A percentile compares a stretch with the other conserved stretches of the same genome.
Evolutionary conservation across 2,113 vertebrate species (phyloP).

Genomic region (Galemys pyrenaicus): DNA sequence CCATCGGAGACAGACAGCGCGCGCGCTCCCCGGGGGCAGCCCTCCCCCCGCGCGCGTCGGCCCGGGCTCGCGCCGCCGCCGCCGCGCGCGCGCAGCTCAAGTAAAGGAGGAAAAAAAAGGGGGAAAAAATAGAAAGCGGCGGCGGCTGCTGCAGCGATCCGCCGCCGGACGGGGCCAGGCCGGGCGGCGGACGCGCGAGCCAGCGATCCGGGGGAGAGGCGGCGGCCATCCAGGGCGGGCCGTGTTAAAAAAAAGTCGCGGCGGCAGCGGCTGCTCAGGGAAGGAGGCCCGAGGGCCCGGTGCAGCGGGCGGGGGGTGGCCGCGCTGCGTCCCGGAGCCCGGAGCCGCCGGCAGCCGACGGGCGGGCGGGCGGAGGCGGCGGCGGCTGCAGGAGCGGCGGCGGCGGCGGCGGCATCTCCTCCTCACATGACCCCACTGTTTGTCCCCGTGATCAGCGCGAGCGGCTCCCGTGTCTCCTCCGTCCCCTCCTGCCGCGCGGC

Average conservation of each 20-base stretch:
- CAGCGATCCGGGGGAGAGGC: not conserved
- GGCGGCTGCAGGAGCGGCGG: conserved; percentile 63
- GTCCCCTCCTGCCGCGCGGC: conserved; percentile 83
- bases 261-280: conserved; percentile 38
- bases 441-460: conserved; percentile 94
- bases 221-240: conserved; percentile 39
- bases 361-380: conserved; percentile 84
- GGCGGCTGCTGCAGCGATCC: conserved; percentile 57
- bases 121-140: conserved; percentile 65
- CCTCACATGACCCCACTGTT: conserved; percentile 97
- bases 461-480: conserved; percentile 82
- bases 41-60: conserved; percentile 57
- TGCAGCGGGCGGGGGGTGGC: conserved; percentile 58
- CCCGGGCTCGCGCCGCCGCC: conserved; percentile 56
- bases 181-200: conserved; percentile 35
- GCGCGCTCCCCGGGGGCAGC: conserved; percentile 48
- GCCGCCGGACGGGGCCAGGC: conserved; percentile 39
- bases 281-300: conserved; percentile 54
- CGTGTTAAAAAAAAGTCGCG: conserved; percentile 42
- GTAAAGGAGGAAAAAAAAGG: conserved; percentile 68
- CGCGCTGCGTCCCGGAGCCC: conserved; percentile 35
- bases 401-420: conserved; percentile 79
- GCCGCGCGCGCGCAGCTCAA: conserved; percentile 73
- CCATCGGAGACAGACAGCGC: conserved; percentile 40
- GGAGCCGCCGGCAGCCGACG: conserved; percentile 36